Base-by-base conservation (phyloP, 2,113 vertebrate genomes). In the Zosterops hypoxanthus region DNA sequence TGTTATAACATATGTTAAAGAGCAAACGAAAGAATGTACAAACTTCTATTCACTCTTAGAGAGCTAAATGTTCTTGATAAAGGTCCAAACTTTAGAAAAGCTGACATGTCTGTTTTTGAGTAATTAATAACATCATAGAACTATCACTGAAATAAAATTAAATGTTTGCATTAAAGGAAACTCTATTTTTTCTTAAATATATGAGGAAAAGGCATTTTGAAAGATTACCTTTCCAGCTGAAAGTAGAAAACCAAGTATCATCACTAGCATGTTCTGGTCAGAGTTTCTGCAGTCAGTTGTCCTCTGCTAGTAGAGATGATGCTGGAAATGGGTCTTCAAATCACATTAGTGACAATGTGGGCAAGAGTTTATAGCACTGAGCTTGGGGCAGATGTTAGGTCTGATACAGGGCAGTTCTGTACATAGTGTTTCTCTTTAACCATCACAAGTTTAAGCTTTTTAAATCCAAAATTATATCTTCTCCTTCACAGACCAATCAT, bases 71-170 rank as follows among this genome's bases (percentile, higher is more conserved):
- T 84, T 8, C 53, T 98, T 65, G 92, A 98, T 23, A 29, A 98
- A 28, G 88, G 92, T 12, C 95, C 96, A 26, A 98, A 98, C 22
- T 98, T 98, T 59, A 98, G 97, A 61, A 71, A 90, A 3, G 78
- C 68, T 24, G 44, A 96, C 24, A 77, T 96, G 17, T 49, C 24
- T 18, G 28, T 97, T 63, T 98, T 98, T 36, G 47, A 23, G 8
- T 28, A 94, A 19, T 92, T 34, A 41, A 72, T 24, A 76, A 96
- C 3, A 1, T 98, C 21, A 82, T 90, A 60, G 57, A 98, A 31
- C 93, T 98, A 53, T 97, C 91, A 9, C 93, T 98, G 2, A 91
- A 95, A 59, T 97, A 98, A 96, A 98, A 98, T 81, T 94, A 98
- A 15, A 96, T 98, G 19, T 73, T 94, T 65, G 46, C 53, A 57